phyloP scores from a whole-genome alignment of 2,888 invertebrate species.

The Andrena praecox region DNA sequence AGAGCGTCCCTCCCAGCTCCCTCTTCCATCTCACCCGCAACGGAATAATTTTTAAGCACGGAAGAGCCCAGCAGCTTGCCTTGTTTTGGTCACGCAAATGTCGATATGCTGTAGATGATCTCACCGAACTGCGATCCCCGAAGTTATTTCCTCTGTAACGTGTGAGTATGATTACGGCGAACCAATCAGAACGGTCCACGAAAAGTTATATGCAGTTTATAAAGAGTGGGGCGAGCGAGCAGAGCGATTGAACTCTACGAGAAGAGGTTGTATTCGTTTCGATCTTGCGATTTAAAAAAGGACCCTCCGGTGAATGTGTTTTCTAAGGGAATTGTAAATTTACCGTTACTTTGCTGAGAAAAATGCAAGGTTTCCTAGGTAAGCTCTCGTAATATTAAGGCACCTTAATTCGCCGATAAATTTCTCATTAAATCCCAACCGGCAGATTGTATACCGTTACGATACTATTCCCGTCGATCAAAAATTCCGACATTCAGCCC shows the following conservation, averaged over 20 bases:
- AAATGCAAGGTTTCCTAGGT: slow-evolving; percentile 72
- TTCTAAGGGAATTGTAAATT: slow-evolving; percentile 14
- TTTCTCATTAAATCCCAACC: slow-evolving; percentile 27
- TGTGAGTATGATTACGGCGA: slow-evolving; percentile 68
- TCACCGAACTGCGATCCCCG: background rate
- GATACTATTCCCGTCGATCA: background rate
- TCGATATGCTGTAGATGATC: slow-evolving; percentile 3
- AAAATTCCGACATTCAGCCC: slow-evolving; percentile 15
- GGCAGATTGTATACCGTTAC: slow-evolving; percentile 36
- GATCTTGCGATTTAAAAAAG: slow-evolving; percentile 15
- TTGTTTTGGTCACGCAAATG: background rate
- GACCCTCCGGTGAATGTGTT: slow-evolving; percentile 37
- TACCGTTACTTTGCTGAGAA: slow-evolving; percentile 32
- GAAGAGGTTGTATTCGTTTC: slow-evolving; percentile 50
- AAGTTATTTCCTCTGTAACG: slow-evolving; percentile 43
- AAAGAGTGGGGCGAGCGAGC: slow-evolving; percentile 34
- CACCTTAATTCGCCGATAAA: background rate
- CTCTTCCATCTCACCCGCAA: background rate
- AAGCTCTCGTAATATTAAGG: slow-evolving; percentile 26
- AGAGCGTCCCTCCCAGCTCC: background rate
- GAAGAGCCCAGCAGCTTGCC: background rate
- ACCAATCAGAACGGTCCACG: slow-evolving; percentile 83
- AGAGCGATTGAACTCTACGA: slow-evolving; percentile 57
- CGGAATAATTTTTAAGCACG: background rate
- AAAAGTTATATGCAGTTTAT: slow-evolving; percentile 63